These are phyloP conservation scores for Odontomyia ornata DNA, from an alignment of 2,888 invertebrate genomes.

Conservation along the genomic window DNA sequence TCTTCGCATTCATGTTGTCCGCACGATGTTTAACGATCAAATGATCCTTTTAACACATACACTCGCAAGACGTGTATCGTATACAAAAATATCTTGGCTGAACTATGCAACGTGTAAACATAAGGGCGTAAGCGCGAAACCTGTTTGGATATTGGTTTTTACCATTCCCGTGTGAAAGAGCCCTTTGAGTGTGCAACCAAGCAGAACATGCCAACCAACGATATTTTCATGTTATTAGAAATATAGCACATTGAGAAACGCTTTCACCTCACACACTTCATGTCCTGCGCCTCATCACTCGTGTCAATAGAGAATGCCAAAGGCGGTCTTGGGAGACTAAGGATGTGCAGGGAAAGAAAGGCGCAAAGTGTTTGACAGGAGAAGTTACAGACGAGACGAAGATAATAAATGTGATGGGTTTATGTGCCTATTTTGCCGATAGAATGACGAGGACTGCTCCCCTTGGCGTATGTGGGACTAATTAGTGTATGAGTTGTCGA, in stretches of 20 bases:
- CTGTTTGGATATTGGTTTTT: too few relatives aligned
- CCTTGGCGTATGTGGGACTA: too few relatives aligned
- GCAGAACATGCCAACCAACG: neutral
- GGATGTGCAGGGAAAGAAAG: neutral
- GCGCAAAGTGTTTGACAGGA: neutral
- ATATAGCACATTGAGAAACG: neutral
- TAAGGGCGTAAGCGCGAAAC: too few relatives aligned
- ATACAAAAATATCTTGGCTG: too few relatives aligned
- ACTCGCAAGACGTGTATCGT: too few relatives aligned
- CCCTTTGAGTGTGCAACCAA: neutral
- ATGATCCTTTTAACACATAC: too few relatives aligned
- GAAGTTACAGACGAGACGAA: neutral
- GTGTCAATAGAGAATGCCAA: slow-evolving; percentile 3
- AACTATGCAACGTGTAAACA: too few relatives aligned
- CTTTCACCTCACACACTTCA: neutral
- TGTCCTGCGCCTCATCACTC: neutral
- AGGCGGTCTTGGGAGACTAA: neutral
- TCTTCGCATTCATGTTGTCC: too few relatives aligned
- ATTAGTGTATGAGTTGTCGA: too few relatives aligned
- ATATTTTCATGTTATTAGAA: slow-evolving; percentile 23
- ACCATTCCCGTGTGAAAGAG: too few relatives aligned
- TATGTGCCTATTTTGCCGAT: neutral
- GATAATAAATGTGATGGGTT: neutral
- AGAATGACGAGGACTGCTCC: too few relatives aligned
- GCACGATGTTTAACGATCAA: too few relatives aligned